phyloP scores from a whole-genome alignment of 2,888 invertebrate genomes.

The Watsonalla binaria region DNA sequence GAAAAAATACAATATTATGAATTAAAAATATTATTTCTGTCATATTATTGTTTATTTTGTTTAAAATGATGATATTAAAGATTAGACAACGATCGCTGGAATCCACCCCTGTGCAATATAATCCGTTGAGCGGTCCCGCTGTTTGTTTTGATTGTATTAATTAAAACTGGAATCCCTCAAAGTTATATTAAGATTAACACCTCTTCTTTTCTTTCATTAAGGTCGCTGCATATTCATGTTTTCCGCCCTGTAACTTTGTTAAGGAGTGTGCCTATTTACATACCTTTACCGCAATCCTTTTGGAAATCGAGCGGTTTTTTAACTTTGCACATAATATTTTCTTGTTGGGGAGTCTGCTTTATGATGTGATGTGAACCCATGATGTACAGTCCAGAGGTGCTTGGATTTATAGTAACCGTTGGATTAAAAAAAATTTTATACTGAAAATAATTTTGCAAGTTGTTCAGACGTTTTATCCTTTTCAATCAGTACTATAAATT shows the following conservation, averaged over 20 bases:
- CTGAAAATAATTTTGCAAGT: no score
- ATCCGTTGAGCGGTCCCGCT: conserved; percentile 52
- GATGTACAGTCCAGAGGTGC: no score
- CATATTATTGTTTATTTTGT: no score
- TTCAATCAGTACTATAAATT: no score
- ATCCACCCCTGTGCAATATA: conserved; percentile 46
- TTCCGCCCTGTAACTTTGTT: conserved; percentile 11
- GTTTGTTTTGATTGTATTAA: conserved; percentile 79
- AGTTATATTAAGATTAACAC: conserved; percentile 75
- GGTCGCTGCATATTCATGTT: conserved; percentile 67
- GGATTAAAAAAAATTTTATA: no score
- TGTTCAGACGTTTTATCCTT: no score
- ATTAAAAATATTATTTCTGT: no score
- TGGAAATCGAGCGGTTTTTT: not conserved
- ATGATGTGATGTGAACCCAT: no score
- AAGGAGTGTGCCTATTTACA: conserved; percentile 18
- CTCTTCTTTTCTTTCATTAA: conserved; percentile 67
- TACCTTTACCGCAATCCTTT: conserved; percentile 27
- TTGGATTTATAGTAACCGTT: no score
- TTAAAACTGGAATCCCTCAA: conserved; percentile 66
- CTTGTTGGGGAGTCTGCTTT: not conserved
- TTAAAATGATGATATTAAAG: no score
- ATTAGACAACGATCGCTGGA: not conserved
- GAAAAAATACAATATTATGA: no score
- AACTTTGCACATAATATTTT: not conserved